A percentile compares a stretch with the other conserved stretches of the same genome.
Conservation (phyloP, 2,888 invertebrate species). For the Cacoxenus indagator region DNA sequence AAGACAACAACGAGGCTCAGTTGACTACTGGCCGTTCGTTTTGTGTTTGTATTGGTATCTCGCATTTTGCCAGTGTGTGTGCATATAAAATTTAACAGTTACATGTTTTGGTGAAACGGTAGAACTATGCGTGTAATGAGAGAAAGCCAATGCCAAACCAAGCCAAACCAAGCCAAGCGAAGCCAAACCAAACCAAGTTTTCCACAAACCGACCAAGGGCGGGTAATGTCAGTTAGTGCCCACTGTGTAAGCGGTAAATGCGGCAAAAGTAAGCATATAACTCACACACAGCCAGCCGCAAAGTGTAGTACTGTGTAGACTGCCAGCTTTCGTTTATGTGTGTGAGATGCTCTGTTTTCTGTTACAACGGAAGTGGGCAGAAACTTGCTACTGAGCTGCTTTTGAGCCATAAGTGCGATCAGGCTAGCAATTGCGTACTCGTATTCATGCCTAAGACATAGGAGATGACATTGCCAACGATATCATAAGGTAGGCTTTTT, state of each 20-base stretch:
- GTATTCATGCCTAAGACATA: not conserved
- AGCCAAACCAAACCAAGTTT: not conserved
- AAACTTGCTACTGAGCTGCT: not conserved
- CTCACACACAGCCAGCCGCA: conserved; percentile 14
- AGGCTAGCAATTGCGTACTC: too few relatives aligned
- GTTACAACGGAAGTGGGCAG: conserved; percentile 3
- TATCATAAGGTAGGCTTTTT: not conserved
- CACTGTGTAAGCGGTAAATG: conserved; percentile 8
- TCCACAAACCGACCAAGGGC: conserved; percentile 12
- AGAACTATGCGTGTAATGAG: conserved; percentile 25
- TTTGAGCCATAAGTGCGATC: not conserved
- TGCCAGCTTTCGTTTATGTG: not conserved
- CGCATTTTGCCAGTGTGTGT: not conserved
- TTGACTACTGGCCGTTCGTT: not conserved
- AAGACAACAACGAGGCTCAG: conserved; percentile 25
- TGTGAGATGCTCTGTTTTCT: not conserved
- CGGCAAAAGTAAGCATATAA: conserved; percentile 7
- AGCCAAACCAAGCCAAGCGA: conserved; percentile 23
- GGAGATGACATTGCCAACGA: not conserved
- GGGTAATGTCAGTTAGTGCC: not conserved
- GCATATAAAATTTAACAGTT: conserved; percentile 46
- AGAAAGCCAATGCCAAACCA: conserved; percentile 47
- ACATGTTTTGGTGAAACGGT: conserved; percentile 17
- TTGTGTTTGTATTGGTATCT: not conserved
- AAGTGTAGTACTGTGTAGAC: not conserved